Conservation (phyloP, 2,113 vertebrate genomes). For the Lynx canadensis region DNA sequence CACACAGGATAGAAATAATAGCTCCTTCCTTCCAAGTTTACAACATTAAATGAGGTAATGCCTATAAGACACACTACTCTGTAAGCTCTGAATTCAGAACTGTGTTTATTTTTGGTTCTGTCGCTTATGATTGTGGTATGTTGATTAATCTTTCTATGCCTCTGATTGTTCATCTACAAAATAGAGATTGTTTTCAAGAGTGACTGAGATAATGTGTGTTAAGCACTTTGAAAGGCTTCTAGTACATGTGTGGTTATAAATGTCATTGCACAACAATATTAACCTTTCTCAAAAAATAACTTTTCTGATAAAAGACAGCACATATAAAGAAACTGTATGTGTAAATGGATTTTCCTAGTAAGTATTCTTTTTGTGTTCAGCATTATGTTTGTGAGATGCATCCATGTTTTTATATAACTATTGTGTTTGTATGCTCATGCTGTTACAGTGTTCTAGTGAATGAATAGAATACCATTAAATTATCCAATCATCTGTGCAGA, state of each 20-base stretch:
- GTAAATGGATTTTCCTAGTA: background rate
- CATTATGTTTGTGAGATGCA: background rate
- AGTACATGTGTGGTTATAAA: background rate
- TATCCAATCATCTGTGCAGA: background rate
- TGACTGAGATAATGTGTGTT: background rate
- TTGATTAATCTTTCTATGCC: background rate
- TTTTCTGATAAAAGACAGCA: background rate
- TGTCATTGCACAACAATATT: background rate
- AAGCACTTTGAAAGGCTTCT: background rate
- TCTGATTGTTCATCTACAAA: background rate
- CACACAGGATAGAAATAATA: background rate
- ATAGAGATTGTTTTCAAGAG: background rate
- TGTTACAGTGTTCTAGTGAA: background rate
- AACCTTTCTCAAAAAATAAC: background rate
- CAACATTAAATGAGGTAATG: background rate
- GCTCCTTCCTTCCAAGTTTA: background rate
- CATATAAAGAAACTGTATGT: background rate
- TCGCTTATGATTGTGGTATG: background rate
- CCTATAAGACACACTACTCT: background rate
- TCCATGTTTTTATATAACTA: background rate
- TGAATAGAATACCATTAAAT: background rate
- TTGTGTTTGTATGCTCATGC: background rate
- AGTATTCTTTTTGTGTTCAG: background rate
- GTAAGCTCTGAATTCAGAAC: background rate
- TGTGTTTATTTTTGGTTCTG: background rate